Evolutionary conservation across 2,888 invertebrate genomes (phyloP).

Genomic region (Chromoteleia sp.): DNA sequence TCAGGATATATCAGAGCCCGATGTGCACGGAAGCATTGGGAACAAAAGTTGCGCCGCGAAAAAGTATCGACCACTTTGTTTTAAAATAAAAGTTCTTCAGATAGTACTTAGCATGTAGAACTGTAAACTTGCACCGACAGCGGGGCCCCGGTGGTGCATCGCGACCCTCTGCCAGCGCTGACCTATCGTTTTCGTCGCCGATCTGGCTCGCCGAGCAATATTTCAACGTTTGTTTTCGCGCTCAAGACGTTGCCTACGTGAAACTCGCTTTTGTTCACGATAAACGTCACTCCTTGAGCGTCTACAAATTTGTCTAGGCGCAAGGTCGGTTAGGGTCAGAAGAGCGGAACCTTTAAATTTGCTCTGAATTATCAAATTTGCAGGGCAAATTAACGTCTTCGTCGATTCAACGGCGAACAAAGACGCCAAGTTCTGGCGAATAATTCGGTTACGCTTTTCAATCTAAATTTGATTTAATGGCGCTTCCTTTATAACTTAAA

Average conservation of each 20-base stretch:
- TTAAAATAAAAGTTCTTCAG: conserved; percentile 58
- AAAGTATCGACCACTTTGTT: conserved; percentile 62
- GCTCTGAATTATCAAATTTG: conserved; percentile 35
- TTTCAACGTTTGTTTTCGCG: conserved; percentile 45
- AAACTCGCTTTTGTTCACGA: no score
- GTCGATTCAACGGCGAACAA: conserved; percentile 27
- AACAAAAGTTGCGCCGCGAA: conserved; percentile 57
- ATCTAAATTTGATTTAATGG: conserved; percentile 30
- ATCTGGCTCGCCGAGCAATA: conserved; percentile 17
- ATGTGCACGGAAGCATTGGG: conserved; percentile 62
- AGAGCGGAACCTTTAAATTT: conserved; percentile 13
- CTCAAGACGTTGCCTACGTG: no score
- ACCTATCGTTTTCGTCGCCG: conserved; percentile 42
- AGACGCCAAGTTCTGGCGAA: conserved; percentile 14
- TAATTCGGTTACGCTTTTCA: conserved; percentile 30
- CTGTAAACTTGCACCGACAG: conserved; percentile 42
- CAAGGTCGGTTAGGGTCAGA: no score
- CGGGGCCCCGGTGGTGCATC: conserved; percentile 20
- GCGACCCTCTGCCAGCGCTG: conserved; percentile 12
- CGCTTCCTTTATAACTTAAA: conserved; percentile 21
- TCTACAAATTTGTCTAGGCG: no score
- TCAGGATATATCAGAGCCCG: conserved; percentile 70
- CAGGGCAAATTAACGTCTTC: conserved; percentile 10
- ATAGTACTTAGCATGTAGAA: conserved; percentile 49
- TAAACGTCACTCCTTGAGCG: no score